Evolutionary conservation across 2,113 vertebrate genomes (phyloP).

Genomic region (Mastomys natalensis): DNA sequence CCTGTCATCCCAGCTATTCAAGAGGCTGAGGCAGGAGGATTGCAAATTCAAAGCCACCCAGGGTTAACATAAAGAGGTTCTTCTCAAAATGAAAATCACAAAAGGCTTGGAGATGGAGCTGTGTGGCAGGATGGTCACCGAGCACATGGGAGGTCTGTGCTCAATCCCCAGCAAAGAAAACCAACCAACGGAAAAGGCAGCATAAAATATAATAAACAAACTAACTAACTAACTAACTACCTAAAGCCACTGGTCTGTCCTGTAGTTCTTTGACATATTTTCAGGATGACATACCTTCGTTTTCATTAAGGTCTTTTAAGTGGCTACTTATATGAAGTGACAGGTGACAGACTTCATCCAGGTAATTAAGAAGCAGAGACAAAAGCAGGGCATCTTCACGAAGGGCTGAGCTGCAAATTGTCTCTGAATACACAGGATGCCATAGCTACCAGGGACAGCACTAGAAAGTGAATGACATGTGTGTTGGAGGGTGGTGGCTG

Average conservation of each 20-base stretch:
- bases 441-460: background rate
- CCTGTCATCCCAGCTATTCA: background rate
- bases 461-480: rapidly evolving
- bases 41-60: background rate
- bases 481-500: too few species aligned
- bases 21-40: background rate
- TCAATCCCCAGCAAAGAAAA: background rate
- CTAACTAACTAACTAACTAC: background rate
- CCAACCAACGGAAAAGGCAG: background rate
- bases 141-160: too few species aligned
- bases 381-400: background rate
- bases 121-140: background rate
- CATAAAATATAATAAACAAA: background rate
- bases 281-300: background rate
- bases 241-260: background rate
- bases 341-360: background rate
- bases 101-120: background rate
- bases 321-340: background rate
- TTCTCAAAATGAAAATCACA: background rate
- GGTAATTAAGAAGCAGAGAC: background rate
- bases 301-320: background rate
- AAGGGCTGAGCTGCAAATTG: background rate
- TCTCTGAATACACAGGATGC: background rate
- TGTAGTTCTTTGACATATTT: background rate
- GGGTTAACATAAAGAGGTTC: background rate